A percentile compares a stretch with the other conserved stretches of the same genome.
Conservation (phyloP, 2,797 vertebrate genomes). For the Limnodromus scolopaceus region DNA sequence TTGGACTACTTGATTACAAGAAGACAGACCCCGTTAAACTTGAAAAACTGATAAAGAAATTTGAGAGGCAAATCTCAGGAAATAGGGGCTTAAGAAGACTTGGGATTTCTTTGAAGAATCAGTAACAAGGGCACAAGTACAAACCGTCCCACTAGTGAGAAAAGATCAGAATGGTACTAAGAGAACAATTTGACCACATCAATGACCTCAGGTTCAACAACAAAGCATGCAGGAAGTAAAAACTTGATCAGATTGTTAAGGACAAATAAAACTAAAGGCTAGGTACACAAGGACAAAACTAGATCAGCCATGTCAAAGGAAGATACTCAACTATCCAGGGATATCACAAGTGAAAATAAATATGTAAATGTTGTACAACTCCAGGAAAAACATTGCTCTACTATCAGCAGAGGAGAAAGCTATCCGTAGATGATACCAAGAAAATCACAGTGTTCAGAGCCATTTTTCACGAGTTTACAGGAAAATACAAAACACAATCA, state of each 20-base stretch:
- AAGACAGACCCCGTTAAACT: background rate
- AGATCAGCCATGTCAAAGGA: background rate
- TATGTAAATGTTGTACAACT: background rate
- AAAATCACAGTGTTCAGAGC: background rate
- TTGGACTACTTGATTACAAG: background rate
- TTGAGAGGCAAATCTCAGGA: background rate
- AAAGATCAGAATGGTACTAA: background rate
- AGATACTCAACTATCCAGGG: background rate
- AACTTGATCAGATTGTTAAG: background rate
- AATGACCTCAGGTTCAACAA: background rate
- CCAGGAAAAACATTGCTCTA: background rate
- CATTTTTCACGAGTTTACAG: background rate
- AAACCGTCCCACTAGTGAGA: background rate
- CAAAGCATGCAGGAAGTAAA: background rate
- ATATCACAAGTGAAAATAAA: background rate
- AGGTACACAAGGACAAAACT: background rate
- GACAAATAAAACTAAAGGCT: background rate
- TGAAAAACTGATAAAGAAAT: background rate
- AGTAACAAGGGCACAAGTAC: background rate
- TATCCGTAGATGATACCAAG: background rate
- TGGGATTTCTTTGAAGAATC: background rate
- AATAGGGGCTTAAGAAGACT: background rate
- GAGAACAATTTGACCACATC: background rate
- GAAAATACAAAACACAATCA: background rate
- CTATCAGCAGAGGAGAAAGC: background rate